Conservation (phyloP, 2,888 invertebrate species). For the Vandiemenella viatica region DNA sequence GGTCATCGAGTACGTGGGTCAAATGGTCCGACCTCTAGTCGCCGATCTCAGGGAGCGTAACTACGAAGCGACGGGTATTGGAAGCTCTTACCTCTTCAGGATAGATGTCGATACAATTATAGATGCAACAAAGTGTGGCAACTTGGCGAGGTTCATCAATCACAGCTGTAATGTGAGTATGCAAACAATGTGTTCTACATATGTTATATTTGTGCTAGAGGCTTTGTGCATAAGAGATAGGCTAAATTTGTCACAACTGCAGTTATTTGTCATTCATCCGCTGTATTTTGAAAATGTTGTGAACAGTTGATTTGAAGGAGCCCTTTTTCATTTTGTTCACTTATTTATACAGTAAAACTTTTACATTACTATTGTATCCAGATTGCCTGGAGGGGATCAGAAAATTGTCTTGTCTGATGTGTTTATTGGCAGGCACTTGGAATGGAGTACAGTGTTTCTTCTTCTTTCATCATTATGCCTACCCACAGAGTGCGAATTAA, state of each 20-base stretch:
- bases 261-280: not conserved
- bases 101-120: conserved; percentile 96
- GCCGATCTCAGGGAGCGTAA: conserved; percentile 91
- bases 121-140: conserved; percentile 97
- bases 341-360: too few relatives aligned
- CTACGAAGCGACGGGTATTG: conserved; percentile 94
- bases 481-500: too few relatives aligned
- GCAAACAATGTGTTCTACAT: too few relatives aligned
- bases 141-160: conserved; percentile 95
- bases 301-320: not conserved
- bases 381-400: too few relatives aligned
- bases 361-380: too few relatives aligned
- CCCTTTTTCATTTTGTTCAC: too few relatives aligned
- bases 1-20: conserved; percentile 99
- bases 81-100: conserved; percentile 93
- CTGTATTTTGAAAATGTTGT: not conserved
- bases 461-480: too few relatives aligned
- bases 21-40: conserved; percentile 82
- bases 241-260: not conserved
- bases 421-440: too few relatives aligned
- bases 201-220: too few relatives aligned
- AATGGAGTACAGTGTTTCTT: too few relatives aligned
- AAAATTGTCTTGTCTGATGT: too few relatives aligned
- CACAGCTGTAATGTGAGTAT: conserved; percentile 95
- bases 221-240: too few relatives aligned